Evolutionary conservation across 1,140 invertebrate genomes (phyloP).

Genomic region (Caenorhabditis tropicalis): DNA sequence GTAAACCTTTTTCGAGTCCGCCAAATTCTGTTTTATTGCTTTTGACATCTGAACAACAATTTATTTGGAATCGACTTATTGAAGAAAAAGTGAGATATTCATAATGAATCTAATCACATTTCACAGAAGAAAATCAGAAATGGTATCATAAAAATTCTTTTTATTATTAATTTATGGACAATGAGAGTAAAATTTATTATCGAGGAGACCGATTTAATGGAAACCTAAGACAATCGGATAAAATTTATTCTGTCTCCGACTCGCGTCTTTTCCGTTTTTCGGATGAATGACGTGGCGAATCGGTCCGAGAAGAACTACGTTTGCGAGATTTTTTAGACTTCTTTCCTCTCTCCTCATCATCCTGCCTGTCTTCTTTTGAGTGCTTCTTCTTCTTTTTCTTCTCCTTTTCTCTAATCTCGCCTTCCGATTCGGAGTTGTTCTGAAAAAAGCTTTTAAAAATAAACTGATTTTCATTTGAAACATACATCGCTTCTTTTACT

Average conservation of each 20-base stretch:
- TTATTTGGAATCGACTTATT: too few species aligned
- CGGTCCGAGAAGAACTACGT: background rate
- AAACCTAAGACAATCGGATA: too few species aligned
- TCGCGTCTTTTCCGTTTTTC: conserved; percentile 15
- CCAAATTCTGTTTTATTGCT: conserved; percentile 28
- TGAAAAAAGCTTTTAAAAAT: background rate
- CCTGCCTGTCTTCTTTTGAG: background rate
- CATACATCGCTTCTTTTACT: conserved; percentile 55
- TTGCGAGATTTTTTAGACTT: conserved; percentile 8
- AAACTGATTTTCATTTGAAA: background rate
- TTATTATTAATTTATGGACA: too few species aligned
- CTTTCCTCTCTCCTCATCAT: conserved; percentile 29
- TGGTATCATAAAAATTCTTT: too few species aligned
- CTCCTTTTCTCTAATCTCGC: conserved; percentile 55
- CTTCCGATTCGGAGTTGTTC: conserved; percentile 47
- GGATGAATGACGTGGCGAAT: background rate
- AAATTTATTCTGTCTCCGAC: background rate
- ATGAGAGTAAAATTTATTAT: too few species aligned
- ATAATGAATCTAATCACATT: too few species aligned
- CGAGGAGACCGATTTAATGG: background rate
- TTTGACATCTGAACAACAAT: conserved; percentile 17
- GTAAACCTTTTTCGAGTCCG: conserved; percentile 21
- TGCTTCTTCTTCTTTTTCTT: conserved; percentile 56
- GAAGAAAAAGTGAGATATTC: too few species aligned
- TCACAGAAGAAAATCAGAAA: too few species aligned